These are phyloP conservation scores for Habroteleia sp. DNA, from an alignment of 2,888 invertebrate species.

Conservation along the genomic window DNA sequence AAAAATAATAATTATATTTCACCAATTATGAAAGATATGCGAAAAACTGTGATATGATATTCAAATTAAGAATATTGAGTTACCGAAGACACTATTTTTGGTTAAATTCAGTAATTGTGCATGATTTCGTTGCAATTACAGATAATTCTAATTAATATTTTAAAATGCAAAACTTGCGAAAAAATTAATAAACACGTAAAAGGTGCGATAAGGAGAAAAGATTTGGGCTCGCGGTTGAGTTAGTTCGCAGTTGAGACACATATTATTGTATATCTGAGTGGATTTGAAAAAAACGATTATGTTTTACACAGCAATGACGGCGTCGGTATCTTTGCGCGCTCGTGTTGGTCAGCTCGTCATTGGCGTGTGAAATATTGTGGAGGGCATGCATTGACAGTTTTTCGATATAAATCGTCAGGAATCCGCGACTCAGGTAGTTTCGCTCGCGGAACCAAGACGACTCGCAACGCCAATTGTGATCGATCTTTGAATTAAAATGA, in stretches of 20 bases:
- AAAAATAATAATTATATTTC: too few species aligned
- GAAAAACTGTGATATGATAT: too few species aligned
- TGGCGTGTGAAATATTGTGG: conserved; percentile 60
- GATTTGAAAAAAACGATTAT: conserved; percentile 33
- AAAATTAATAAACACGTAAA: too few species aligned
- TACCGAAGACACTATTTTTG: too few species aligned
- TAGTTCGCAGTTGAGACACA: background rate
- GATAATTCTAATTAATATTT: too few species aligned
- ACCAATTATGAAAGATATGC: too few species aligned
- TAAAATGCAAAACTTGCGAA: too few species aligned
- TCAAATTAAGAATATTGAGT: too few species aligned
- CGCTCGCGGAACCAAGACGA: conserved; percentile 37
- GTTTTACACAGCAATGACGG: conserved; percentile 43
- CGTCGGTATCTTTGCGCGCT: conserved; percentile 56
- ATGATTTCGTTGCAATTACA: too few species aligned
- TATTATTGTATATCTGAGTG: conserved; percentile 16
- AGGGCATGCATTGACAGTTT: conserved; percentile 62
- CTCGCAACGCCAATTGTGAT: background rate
- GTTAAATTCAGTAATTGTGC: too few species aligned
- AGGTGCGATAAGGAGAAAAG: too few species aligned
- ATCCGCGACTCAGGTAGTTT: conserved; percentile 52
- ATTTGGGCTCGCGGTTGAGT: background rate
- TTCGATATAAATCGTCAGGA: conserved; percentile 63
- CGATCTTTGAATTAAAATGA: conserved; percentile 39
- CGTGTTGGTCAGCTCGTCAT: conserved; percentile 57